Conservation (phyloP, 2,888 invertebrate genomes). For the Drosophila ustulata region DNA sequence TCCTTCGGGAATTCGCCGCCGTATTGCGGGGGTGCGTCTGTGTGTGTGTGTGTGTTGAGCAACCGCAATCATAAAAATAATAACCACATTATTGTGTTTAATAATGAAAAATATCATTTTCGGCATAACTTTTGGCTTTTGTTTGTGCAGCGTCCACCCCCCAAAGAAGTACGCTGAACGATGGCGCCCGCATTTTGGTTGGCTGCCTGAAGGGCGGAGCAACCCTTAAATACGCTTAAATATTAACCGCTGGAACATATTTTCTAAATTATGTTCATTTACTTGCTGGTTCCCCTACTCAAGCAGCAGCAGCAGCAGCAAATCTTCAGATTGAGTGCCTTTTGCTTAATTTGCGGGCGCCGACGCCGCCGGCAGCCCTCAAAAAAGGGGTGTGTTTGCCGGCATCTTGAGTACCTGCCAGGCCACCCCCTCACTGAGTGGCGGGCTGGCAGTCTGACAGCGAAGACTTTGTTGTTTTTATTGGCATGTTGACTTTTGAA, state of each 20-base stretch:
- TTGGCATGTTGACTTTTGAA: conserved; percentile 85
- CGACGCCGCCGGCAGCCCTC: conserved; percentile 50
- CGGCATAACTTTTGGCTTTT: conserved; percentile 79
- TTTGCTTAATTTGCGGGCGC: conserved; percentile 74
- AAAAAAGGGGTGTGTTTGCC: conserved; percentile 61
- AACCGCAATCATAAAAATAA: conserved; percentile 81
- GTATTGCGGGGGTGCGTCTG: conserved; percentile 2
- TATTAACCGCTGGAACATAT: conserved; percentile 71
- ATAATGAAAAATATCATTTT: conserved; percentile 82
- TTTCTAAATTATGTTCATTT: conserved; percentile 77
- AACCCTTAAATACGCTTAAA: conserved; percentile 79
- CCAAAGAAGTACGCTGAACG: conserved; percentile 4
- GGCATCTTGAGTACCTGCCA: conserved; percentile 44
- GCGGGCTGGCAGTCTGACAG: not conserved
- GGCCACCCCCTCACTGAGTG: conserved; percentile 40
- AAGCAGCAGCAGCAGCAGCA: conserved; percentile 19
- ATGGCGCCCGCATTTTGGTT: conserved; percentile 73
- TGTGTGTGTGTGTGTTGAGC: conserved; percentile 20
- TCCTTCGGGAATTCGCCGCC: conserved; percentile 58
- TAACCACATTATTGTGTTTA: conserved; percentile 82
- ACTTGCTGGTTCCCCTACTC: conserved; percentile 46
- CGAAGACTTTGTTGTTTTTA: conserved; percentile 72
- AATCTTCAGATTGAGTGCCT: conserved; percentile 66
- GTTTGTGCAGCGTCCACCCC: conserved; percentile 52
- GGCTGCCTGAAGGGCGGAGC: conserved; percentile 52